Conservation (phyloP, 2,888 invertebrate species). For the Drosophila aldrichi region DNA sequence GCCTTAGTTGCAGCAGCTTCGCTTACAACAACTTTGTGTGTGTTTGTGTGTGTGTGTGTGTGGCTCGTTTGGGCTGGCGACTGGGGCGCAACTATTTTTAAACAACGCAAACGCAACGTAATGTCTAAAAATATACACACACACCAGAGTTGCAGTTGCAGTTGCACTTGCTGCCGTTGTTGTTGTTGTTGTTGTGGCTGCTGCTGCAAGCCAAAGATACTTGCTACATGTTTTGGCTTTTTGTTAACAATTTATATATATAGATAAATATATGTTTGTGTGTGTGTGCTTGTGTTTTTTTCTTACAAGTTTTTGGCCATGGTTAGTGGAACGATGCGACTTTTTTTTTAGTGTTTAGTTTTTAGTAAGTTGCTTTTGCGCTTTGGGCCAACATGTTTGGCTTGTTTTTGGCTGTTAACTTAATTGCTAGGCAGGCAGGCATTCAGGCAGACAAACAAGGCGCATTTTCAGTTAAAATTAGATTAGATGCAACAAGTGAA, state of each 20-base stretch:
- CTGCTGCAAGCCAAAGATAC: constrained; percentile 37
- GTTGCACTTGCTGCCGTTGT: constrained; percentile 5
- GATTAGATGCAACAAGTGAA: constrained; percentile 61
- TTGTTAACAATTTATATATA: constrained; percentile 22
- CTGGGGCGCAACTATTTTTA: constrained; percentile 67
- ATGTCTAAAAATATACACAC: constrained; percentile 77
- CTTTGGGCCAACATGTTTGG: constrained; percentile 70
- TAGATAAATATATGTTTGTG: background rate
- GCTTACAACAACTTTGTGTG: constrained; percentile 3
- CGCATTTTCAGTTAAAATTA: constrained; percentile 67
- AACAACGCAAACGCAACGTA: constrained; percentile 65
- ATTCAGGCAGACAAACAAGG: constrained; percentile 41
- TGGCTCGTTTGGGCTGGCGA: constrained; percentile 19
- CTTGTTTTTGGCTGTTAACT: constrained; percentile 67
- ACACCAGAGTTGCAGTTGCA: constrained; percentile 8
- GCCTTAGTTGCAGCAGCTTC: constrained; percentile 26
- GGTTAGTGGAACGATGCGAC: constrained; percentile 65
- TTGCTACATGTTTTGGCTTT: constrained; percentile 37
- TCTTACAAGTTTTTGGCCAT: constrained; percentile 74
- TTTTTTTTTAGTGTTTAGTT: background rate
- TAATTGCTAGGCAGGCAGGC: constrained; percentile 54
- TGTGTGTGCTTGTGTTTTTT: constrained; percentile 27
- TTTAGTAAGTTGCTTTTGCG: constrained; percentile 44
- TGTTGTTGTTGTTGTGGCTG: constrained; percentile 15
- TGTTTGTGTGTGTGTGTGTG: background rate